Base-by-base conservation (phyloP, 2,888 invertebrate genomes). In the Hybos culiciformis region DNA sequence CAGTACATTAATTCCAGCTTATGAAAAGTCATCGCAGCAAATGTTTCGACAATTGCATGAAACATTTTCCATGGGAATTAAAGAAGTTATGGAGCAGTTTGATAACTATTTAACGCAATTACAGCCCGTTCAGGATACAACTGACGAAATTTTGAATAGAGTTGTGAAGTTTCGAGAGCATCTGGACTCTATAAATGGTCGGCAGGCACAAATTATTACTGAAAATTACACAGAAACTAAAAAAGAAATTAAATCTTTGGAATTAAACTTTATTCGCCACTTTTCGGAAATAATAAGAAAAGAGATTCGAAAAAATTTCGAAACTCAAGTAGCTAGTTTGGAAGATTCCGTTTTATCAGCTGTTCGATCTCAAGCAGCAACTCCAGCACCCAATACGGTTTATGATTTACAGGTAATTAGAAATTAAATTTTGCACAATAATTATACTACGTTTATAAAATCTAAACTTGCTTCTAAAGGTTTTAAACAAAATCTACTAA, bases 21-120 rank as follows among this genome's bases (percentile, higher is more conserved):
- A 91, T 72, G 92, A 94, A 62, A 81, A 81, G 60, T 78, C 86
- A 43, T 85, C 85, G 53, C 79, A 81, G 56, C 78, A 78, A 58
- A 83, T 96, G 74, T 91, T 93, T 61, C 74, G 78, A 37, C 93
- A 96, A 66, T 73, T 96, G 44, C 90, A 91, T 61, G 83, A 85
- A 40, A 77, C 83, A 15, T 96, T 94, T 67, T 78, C 82, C 41
- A 75, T 74, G 50, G 96, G 96, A 42, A 87, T 92, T 7, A 82
- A 81, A 60, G 92, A 94, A 72, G 72, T 73, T 56, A 62, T 72
- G 56, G 66, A 71, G 51, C 70, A 70, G 45, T 66, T 72, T 32
- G 70, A 70, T 48, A 53, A 61, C 23, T 60, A 71, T 45, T 53
- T 69, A 42, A 67, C 70, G 39, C 70, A 70, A 47, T 62, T 70